phyloP scores from a whole-genome alignment of 2,888 invertebrate species.

The Meteorus colon region DNA sequence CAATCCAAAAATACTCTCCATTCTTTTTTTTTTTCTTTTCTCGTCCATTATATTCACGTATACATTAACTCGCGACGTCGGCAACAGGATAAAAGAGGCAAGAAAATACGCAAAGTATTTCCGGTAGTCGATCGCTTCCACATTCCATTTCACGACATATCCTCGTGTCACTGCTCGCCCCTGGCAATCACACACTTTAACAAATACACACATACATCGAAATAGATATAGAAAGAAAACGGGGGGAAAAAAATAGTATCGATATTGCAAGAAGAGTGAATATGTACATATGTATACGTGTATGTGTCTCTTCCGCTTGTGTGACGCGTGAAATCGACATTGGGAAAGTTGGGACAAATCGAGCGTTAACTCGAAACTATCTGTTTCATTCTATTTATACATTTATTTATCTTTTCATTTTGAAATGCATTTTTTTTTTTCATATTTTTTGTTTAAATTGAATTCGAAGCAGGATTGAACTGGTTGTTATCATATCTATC shows the following conservation, averaged over 20 bases:
- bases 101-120: conserved; percentile 27
- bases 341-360: conserved; percentile 12
- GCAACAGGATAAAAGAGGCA: conserved; percentile 14
- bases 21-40: too few species aligned
- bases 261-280: neutral
- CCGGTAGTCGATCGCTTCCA: conserved; percentile 29
- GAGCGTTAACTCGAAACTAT: conserved; percentile 13
- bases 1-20: too few species aligned
- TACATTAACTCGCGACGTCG: neutral
- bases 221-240: neutral
- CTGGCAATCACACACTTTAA: neutral
- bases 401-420: neutral
- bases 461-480: neutral
- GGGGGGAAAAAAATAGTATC: neutral
- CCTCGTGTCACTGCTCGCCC: neutral
- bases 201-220: neutral
- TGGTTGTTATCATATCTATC: neutral
- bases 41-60: too few species aligned
- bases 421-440: too few species aligned
- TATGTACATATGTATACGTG: neutral
- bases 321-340: conserved; percentile 24
- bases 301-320: conserved; percentile 24
- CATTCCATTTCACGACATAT: conserved; percentile 12
- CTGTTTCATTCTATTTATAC: neutral
- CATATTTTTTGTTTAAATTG: neutral